phyloP scores from a whole-genome alignment of 2,797 vertebrate species.

The Chrysolophus pictus region DNA sequence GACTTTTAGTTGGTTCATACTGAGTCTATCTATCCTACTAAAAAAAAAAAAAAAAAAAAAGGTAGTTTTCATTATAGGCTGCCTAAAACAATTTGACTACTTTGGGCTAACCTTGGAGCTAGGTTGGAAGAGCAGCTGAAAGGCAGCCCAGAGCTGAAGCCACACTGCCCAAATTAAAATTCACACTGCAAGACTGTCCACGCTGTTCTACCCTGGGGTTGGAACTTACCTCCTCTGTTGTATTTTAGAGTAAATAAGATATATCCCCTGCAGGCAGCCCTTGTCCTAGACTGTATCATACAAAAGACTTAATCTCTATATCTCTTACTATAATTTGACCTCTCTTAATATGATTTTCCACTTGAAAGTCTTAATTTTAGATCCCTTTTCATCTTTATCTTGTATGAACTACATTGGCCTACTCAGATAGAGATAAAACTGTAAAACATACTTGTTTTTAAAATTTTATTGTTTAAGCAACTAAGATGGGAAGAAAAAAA shows the following conservation, averaged over 20 bases:
- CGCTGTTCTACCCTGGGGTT: background rate
- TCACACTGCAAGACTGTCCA: background rate
- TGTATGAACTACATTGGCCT: background rate
- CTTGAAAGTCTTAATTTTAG: background rate
- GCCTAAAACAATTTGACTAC: background rate
- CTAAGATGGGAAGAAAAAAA: background rate
- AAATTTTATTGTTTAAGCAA: background rate
- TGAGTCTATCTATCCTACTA: background rate
- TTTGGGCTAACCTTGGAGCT: background rate
- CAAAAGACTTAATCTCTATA: background rate
- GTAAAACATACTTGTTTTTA: background rate
- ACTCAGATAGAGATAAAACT: background rate
- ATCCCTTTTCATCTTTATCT: background rate
- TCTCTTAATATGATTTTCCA: background rate
- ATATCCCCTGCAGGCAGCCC: background rate
- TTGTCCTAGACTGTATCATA: background rate
- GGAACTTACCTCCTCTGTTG: background rate
- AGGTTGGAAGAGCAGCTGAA: background rate
- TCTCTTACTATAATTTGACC: background rate
- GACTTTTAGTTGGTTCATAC: background rate
- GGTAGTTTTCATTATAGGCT: background rate
- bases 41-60: background rate
- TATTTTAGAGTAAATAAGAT: background rate
- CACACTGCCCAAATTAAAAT: background rate
- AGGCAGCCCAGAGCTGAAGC: background rate